Evolutionary conservation across 2,113 vertebrate genomes (phyloP), one percentile per base, ranked within the genome.

Genomic region (Colinus virginianus): DNA sequence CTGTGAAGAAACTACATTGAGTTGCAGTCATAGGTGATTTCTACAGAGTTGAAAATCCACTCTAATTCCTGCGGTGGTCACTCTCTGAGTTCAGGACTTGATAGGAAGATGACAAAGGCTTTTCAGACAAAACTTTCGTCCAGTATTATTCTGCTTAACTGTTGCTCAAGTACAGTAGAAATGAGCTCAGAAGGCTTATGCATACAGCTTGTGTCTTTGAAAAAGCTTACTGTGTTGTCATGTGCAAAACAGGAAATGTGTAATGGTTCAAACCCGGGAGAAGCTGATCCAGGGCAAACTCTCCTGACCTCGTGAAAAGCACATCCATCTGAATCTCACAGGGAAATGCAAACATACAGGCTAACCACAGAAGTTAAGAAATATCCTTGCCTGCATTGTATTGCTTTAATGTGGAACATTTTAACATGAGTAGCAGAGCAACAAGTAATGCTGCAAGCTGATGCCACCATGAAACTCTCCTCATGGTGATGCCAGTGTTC

Each of bases 221-320:
- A 84, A 93, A 93, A 94, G 66, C 70, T 69, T 40, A 62, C 80
- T 88, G 84, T 90, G 77, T 26, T 84, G 91, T 96, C 78, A 36
- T 88, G 90, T 61, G 55, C 94, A 94, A 95, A 96, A 93, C 94
- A 94, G 96, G 95, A 96, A 95, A 88, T 0, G 3, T 92, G 78
- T 68, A 48, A 90, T 78, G 86, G 77, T 84, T 84, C 15, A 67
- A 93, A 76, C 84, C 70, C 74, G 42, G 22, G 36, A 89, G 84
- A 87, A 92, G 78, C 20, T 0, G 2, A 12, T 87, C 87, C 92
- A 93, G 84, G 71, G 87, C 86, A 93, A 84, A 89, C 70, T 84
- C 80, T 62, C 22, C 88, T 89, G 94, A 90, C 90, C 74, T 63
- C 25, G 75, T 2, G 9, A 64, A 93, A 91, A 80, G 79, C 72